Evolutionary conservation across 1,140 invertebrate genomes (phyloP).

Genomic region (Drosophila burlai): DNA sequence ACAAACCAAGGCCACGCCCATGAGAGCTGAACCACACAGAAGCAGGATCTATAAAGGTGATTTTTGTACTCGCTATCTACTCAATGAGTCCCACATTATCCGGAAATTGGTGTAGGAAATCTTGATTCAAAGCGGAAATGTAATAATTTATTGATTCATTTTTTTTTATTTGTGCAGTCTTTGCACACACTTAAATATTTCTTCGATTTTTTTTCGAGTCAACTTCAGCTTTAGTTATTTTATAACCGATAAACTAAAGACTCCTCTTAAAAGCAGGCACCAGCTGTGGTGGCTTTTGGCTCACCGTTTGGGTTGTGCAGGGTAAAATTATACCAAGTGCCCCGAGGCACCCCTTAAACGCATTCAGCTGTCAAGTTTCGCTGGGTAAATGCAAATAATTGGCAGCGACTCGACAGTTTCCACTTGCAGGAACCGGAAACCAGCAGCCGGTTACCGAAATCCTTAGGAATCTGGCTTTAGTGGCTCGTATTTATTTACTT

Average conservation of each 20-base stretch:
- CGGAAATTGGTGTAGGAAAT: neutral
- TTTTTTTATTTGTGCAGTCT: neutral
- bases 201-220: neutral
- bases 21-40: neutral
- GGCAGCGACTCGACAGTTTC: slow-evolving; percentile 49
- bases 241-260: neutral
- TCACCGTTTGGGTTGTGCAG: neutral
- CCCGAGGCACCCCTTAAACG: slow-evolving; percentile 6
- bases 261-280: neutral
- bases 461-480: slow-evolving; percentile 10
- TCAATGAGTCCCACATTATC: neutral
- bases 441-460: slow-evolving; percentile 1
- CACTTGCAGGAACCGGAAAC: slow-evolving; percentile 1
- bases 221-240: neutral
- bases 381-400: slow-evolving; percentile 73
- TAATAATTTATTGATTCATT: neutral
- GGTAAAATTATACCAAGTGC: slow-evolving; percentile 52
- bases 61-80: neutral
- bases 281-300: slow-evolving; percentile 5
- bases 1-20: neutral
- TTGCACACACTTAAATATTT: neutral
- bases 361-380: slow-evolving; percentile 46
- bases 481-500: slow-evolving; percentile 11
- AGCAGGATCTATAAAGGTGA: neutral
- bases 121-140: neutral